phyloP scores from a whole-genome alignment of 1,140 invertebrate genomes.

The Drosophila pseudoananassae region DNA sequence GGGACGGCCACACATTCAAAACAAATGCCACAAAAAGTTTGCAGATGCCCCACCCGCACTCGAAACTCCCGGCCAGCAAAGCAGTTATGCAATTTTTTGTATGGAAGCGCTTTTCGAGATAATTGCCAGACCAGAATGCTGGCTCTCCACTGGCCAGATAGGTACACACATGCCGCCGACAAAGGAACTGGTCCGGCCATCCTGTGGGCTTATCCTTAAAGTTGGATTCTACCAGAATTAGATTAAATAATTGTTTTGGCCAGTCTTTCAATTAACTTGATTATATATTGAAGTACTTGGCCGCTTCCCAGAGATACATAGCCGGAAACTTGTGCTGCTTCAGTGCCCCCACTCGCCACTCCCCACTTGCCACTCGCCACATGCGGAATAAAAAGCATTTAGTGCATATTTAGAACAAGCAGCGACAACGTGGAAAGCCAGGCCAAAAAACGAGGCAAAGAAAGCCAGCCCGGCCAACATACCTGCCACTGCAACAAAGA shows the following conservation, averaged over 20 bases:
- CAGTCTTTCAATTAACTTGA: too few relatives aligned
- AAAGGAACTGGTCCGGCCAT: not conserved
- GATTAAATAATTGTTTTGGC: not conserved
- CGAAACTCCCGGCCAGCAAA: conserved; percentile 3
- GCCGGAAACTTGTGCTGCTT: conserved; percentile 31
- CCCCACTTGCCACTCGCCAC: not conserved
- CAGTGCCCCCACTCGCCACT: conserved; percentile 4
- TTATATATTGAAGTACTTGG: conserved; percentile 4
- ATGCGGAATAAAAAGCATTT: conserved; percentile 71
- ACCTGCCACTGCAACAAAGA: conserved; percentile 42
- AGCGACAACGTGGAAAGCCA: conserved; percentile 61
- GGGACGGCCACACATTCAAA: conserved; percentile 27
- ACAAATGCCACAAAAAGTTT: conserved; percentile 57
- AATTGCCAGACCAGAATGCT: conserved; percentile 47
- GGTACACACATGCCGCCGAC: conserved; percentile 11
- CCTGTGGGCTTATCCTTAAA: not conserved
- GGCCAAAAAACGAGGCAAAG: conserved; percentile 55
- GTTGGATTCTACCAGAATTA: not conserved
- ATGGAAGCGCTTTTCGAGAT: conserved; percentile 56
- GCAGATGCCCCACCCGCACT: conserved; percentile 23
- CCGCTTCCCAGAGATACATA: conserved; percentile 25
- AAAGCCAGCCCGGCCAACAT: conserved; percentile 54
- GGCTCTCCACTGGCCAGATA: not conserved
- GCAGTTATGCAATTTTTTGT: conserved; percentile 56
- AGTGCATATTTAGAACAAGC: conserved; percentile 74